Conservation (phyloP, 2,888 invertebrate genomes). For the Melanostoma mellinum region DNA sequence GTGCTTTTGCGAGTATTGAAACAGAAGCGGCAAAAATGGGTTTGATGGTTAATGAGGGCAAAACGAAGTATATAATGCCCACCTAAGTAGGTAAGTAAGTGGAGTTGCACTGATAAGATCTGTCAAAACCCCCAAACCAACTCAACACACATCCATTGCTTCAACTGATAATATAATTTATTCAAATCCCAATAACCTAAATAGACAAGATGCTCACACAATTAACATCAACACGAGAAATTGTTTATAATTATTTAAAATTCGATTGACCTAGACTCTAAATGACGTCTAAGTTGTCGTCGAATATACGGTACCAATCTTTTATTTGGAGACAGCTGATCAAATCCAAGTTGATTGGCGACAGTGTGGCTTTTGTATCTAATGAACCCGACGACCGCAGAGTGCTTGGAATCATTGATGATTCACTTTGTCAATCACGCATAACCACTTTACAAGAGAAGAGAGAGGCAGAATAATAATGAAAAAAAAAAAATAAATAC, state of each 20-base stretch:
- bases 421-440: slow-evolving; percentile 26
- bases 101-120: slow-evolving; percentile 4
- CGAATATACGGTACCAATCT: too few relatives aligned
- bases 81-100: too few relatives aligned
- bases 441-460: slow-evolving; percentile 4
- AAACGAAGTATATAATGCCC: too few relatives aligned
- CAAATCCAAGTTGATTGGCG: slow-evolving; percentile 34
- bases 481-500: not conserved
- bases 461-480: not conserved
- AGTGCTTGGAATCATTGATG: slow-evolving; percentile 18
- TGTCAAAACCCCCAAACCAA: not conserved
- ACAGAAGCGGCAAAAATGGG: too few relatives aligned
- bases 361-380: slow-evolving; percentile 16
- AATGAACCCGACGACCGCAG: not conserved
- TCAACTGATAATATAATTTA: slow-evolving; percentile 1
- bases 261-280: slow-evolving; percentile 45
- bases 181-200: slow-evolving; percentile 17
- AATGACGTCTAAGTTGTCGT: not conserved
- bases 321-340: slow-evolving; percentile 27
- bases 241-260: slow-evolving; percentile 32
- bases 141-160: slow-evolving; percentile 16
- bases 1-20: too few relatives aligned
- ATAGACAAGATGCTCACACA: slow-evolving; percentile 12
- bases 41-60: too few relatives aligned
- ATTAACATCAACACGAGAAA: slow-evolving; percentile 23